These are phyloP conservation scores for Homalodisca vitripennis DNA, from an alignment of 1,140 invertebrate species.

Conservation along the genomic window DNA sequence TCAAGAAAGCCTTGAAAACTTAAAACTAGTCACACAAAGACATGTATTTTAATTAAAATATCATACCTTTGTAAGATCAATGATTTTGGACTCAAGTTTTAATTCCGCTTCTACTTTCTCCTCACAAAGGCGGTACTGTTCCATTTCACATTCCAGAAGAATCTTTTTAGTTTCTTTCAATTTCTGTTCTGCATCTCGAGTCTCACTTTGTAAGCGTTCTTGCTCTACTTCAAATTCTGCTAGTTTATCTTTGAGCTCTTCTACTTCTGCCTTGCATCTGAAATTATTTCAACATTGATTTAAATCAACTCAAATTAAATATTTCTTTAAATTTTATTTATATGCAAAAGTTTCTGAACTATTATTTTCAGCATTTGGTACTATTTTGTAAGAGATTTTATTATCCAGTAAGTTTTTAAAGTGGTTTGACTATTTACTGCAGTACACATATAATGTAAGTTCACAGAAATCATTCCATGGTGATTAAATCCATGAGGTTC, in stretches of 20 bases:
- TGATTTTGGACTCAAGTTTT: background rate
- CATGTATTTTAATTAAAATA: too few species aligned
- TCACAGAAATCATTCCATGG: too few species aligned
- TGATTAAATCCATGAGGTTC: too few species aligned
- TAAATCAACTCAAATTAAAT: too few species aligned
- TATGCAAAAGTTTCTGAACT: background rate
- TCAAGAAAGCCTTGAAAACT: too few species aligned
- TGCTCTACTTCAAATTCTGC: background rate
- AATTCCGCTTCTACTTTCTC: background rate
- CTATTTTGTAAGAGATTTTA: background rate
- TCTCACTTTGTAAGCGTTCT: background rate
- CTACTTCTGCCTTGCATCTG: background rate
- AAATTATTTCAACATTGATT: too few species aligned
- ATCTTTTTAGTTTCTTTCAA: background rate
- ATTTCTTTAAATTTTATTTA: too few species aligned
- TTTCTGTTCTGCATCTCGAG: background rate
- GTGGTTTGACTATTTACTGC: too few species aligned
- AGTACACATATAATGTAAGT: too few species aligned
- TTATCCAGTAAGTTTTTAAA: background rate
- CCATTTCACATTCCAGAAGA: background rate
- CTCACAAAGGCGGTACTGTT: background rate
- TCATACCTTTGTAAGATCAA: background rate
- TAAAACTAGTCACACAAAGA: too few species aligned
- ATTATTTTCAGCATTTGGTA: background rate
- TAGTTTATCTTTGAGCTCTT: background rate